Base-by-base conservation (phyloP, 2,888 invertebrate genomes). In the Drosophila subsilvestris region DNA sequence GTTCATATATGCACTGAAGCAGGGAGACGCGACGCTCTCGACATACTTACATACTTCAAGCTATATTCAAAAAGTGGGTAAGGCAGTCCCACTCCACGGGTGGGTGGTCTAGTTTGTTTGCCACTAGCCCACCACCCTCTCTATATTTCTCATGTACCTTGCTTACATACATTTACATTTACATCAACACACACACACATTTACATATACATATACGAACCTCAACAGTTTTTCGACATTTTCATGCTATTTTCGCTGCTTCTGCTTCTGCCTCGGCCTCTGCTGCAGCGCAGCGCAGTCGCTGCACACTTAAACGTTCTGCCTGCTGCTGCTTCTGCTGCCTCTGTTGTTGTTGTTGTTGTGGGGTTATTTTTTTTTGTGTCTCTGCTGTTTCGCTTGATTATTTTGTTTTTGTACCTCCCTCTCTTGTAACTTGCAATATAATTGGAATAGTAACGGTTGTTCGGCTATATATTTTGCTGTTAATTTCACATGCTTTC, bases 201-300 rank as follows among this genome's bases (percentile, higher is more conserved):
- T 60, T 54, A 49, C 10, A 43, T 72, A 72, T 60, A 43, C 29
- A 56, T 60, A 75, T 75, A 88, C 80, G 62, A 73, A 88, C 84
- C 86, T 88, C 80, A 88, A 83, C 80, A 84, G 86, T 80, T 88
- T 84, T 88, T 88, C 80, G 76, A 80, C 88, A 88, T 84, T 86
- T 86, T 83, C 79, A 74, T 85, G 79, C 75, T 83, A 85, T 85
- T 85, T 85, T 77, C 63, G 70, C 78, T 73, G 69, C 60, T 63
- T 70, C 70, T 20, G 20, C 25, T 72, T 72, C n/a, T 75, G 65
- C 14, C 58, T 54, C 44, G 51, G 63, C 25, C n/a, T 4, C 48
- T 32, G 57, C 27, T 42, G 63, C 51, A n/a, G 42, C 51, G 45
- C 65, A 9, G 49, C 50, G 62, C 72, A 59, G 83, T 69, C 68